Evolutionary conservation across 2,797 vertebrate genomes (phyloP), one percentile per base, ranked within the genome.

Genomic region (Vireo griseus): DNA sequence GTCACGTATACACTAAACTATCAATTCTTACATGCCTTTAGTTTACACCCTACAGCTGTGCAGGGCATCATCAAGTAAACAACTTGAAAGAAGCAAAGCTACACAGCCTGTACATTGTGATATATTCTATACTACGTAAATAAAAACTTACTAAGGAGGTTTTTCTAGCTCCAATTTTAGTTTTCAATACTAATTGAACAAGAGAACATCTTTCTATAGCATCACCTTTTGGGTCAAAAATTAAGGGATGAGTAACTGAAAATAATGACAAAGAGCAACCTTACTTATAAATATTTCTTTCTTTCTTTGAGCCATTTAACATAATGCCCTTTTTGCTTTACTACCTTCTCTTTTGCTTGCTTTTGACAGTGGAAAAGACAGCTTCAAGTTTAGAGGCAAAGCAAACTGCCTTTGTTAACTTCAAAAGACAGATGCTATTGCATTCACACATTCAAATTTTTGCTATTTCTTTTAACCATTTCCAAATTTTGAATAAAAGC

Each of bases 51-150:
- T n/a, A 9, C 11, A 47, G 4, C 15, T 48, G 2, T 13, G 10
- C 7, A 19, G 8, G 2, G 5, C 14, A 6, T 11, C 25, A 79
- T 5, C 31, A 25, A 73, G 7, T 16, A 67, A 50, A 48, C 6
- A 78, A 8, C 13, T 14, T 44, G 10, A 44, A 68, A 51, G 9
- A 33, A 17, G 8, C 6, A 51, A 79, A 76, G 6, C 11, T 59
- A 28, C 1, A 5, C 6, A 33, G 18, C 4, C 33, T 51, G 25
- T 14, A 59, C 10, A 10, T 9, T 12, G 1, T 3, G 5, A 28
- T 13, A 33, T 13, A 37, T 1, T 0, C 3, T 16, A 10, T 5
- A 18, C 0, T 1, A 3, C 35, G 25, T 24, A 44, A 65, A 45
- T 2, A 57, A 3, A 28, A 8, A 33, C 5, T 9, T 10, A 33